Evolutionary conservation across 1,140 invertebrate genomes (phyloP), one percentile per base, ranked within the genome.

Genomic region (Halictus rubicundus): DNA sequence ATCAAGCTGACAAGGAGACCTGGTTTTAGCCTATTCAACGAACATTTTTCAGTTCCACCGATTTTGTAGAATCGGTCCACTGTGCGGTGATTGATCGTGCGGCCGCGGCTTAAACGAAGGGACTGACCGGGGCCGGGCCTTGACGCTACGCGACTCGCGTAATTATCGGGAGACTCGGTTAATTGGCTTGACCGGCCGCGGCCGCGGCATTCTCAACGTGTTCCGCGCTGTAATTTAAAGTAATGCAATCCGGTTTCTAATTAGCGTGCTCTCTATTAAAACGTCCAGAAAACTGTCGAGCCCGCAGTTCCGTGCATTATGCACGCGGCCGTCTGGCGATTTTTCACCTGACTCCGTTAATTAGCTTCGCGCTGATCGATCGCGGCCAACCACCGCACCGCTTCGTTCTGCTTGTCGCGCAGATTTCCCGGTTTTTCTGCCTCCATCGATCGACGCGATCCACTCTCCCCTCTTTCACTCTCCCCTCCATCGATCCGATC

Each of bases 91-190:
- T 71, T 79, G 75, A 85, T 78, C 61, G 68, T 39, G 64, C 10
- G 68, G 79, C 32, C n/a, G n/a, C 21, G 59, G 80, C 80, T 84
- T 74, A 42, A 84, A 85, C 63, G 68, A 70, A 81, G 60, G 70
- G 57, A 81, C 64, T 59, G 39, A 68, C 60, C 66, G 60, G 52
- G 7, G 7, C 7, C 10, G 7, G 42, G 10, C 10, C 42, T 2
- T 2, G 10, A 14, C 14, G 10, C 10, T 14, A 14, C 19, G 69
- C 57, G 39, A 59, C 68, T 74, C 14, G 74, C 69, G 80, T 85
- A 85, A 85, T 85, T 84, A 85, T 78, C 79, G 54, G 54, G 84
- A 85, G 74, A 81, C 65, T 66, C 79, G 68, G 73, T 68, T 85
- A 85, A 85, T 85, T 85, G 83, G 84, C 79, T 70, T 74, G 77